Conservation (phyloP, 1,140 invertebrate genomes). For the Probaryconus sp. region DNA sequence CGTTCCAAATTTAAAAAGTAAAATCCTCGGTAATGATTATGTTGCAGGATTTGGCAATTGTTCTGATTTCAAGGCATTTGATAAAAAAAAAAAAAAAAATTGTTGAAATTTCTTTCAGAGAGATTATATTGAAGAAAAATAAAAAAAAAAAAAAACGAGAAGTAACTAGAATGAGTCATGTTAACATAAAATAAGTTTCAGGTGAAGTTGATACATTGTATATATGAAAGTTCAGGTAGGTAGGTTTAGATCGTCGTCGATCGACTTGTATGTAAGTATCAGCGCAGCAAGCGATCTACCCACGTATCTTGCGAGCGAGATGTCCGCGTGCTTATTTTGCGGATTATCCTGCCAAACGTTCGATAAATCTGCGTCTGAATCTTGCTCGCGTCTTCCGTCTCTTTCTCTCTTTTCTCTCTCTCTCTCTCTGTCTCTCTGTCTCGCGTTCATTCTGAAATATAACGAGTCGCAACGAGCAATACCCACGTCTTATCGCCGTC, state of each 20-base stretch:
- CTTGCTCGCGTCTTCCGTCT: conserved; percentile 3
- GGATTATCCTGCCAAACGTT: conserved; percentile 41
- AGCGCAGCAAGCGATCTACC: conserved; percentile 27
- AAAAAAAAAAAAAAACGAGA: not conserved
- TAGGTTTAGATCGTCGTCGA: conserved; percentile 4
- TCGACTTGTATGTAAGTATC: conserved; percentile 24
- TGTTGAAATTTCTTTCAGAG: too few relatives aligned
- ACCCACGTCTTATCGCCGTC: conserved; percentile 20
- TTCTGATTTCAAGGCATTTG: too few relatives aligned
- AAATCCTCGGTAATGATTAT: too few relatives aligned
- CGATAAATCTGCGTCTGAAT: conserved; percentile 37
- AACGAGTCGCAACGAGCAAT: conserved; percentile 8
- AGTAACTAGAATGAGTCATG: too few relatives aligned
- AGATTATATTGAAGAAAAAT: too few relatives aligned
- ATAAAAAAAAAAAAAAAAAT: too few relatives aligned
- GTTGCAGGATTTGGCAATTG: too few relatives aligned
- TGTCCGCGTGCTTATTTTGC: conserved; percentile 33
- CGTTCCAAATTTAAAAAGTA: too few relatives aligned
- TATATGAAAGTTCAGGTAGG: too few relatives aligned
- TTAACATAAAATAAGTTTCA: too few relatives aligned
- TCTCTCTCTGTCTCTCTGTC: conserved; percentile 8
- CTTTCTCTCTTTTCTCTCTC: conserved; percentile 6
- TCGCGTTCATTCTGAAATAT: conserved; percentile 11
- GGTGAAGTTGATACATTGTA: too few relatives aligned
- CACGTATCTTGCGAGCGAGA: conserved; percentile 33